Base-by-base conservation (phyloP, 2,888 invertebrate genomes). In the Epicampocera succincta region DNA sequence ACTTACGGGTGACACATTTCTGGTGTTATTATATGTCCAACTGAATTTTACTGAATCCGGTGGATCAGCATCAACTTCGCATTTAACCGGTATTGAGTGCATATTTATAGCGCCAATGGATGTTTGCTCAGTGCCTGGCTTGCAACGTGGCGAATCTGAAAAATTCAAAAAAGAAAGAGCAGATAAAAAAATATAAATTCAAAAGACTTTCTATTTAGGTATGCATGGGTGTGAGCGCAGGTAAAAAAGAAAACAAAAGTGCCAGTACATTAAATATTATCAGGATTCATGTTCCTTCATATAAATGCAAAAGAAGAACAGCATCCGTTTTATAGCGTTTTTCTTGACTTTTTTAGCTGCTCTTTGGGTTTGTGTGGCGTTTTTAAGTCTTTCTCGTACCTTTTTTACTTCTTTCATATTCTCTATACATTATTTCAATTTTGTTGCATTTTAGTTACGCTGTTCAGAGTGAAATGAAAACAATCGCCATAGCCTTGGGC, bases 11-110 rank as follows among this genome's bases (percentile, higher is more conserved):
- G 95, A 92, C 66, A 96, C 95, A 88, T 95, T 95, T 84, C 93
- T 93, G 40, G 95, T 95, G 33, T 95, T 95, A 89, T 96, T 96
- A 89, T 95, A 96, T 12, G 96, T 96, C 96, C 96, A 96, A 85
- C 95, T 95, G 90, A 96, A 96, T 86, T 94, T 92, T 44, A 95
- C 91, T 0, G 93, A 93, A 69, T 94, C 94, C 17, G 93, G 92
- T 0, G 96, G 95, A 56, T 95, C 94, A 0, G 97, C 95, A 83
- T 95, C 94, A 66, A 97, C 96, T 83, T 96, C 95, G 89, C 97
- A 97, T 68, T 94, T 93, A 9, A 96, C 94, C 69, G 94, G 92
- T 65, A 96, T 92, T 66, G 94, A 94, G 78, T 96, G 95, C 84
- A 94, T 94, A 46, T 94, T 94, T 25, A 95, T 93, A 2, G 94